These are phyloP conservation scores for Tachysurus vachellii DNA, from an alignment of 2,113 vertebrate species.

Conservation along the genomic window DNA sequence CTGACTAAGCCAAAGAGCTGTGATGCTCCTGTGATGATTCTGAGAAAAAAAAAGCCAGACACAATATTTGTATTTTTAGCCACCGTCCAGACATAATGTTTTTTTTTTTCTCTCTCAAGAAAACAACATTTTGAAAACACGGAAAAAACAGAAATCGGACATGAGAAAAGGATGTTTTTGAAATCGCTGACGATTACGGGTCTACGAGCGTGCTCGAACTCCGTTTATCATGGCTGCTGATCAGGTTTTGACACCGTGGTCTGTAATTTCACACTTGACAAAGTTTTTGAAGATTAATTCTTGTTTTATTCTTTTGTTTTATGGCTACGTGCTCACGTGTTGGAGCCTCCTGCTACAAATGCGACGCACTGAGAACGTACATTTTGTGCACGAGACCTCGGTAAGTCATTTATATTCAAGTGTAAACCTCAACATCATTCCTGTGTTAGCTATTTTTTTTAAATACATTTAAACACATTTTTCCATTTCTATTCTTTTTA, in stretches of 20 bases:
- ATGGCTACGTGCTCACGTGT: background rate
- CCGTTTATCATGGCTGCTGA: background rate
- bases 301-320: no score
- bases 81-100: background rate
- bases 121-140: background rate
- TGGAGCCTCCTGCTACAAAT: no score
- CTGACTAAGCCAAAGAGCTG: background rate
- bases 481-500: background rate
- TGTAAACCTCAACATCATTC: no score
- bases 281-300: background rate
- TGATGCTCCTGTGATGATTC: background rate
- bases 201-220: background rate
- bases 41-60: background rate
- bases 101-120: background rate
- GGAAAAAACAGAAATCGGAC: background rate
- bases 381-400: background rate
- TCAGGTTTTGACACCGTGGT: background rate
- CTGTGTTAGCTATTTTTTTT: background rate
- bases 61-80: background rate
- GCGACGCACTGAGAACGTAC: no score
- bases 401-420: background rate
- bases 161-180: background rate
- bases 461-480: background rate
- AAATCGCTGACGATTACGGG: background rate
- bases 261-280: background rate